Conservation (phyloP, 2,113 vertebrate species). For the Corydoras maculifer region DNA sequence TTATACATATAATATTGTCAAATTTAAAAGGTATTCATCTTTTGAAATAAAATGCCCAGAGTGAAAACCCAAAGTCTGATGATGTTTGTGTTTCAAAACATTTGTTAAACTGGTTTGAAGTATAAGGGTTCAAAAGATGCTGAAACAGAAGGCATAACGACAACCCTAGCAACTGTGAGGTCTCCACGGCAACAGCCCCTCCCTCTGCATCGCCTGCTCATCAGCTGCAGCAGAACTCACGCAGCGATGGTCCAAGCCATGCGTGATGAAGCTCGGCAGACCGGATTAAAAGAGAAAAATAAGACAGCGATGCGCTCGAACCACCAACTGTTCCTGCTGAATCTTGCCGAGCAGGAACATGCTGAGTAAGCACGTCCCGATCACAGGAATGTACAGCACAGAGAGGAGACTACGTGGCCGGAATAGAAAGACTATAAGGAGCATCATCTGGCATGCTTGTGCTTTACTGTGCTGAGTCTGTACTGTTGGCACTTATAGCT, state of each 20-base stretch:
- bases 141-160: conserved; percentile 6
- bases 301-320: not conserved
- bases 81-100: too few species aligned
- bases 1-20: too few species aligned
- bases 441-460: not conserved
- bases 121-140: not conserved
- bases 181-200: conserved; percentile 67
- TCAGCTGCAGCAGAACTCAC: conserved; percentile 3
- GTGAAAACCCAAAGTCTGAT: too few species aligned
- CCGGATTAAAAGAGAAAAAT: not conserved
- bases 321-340: too few species aligned
- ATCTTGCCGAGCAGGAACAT: not conserved
- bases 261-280: not conserved
- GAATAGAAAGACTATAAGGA: conserved; percentile 2
- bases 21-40: too few species aligned
- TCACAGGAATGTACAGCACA: not conserved
- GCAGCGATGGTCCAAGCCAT: not conserved
- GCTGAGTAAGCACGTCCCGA: not conserved
- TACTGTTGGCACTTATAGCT: not conserved
- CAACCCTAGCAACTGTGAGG: conserved; percentile 59
- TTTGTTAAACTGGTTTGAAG: too few species aligned
- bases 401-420: not conserved
- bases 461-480: not conserved
- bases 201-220: conserved; percentile 33
- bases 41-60: too few species aligned